phyloP scores from a whole-genome alignment of 2,888 invertebrate species.

The Anarsia innoxiella region DNA sequence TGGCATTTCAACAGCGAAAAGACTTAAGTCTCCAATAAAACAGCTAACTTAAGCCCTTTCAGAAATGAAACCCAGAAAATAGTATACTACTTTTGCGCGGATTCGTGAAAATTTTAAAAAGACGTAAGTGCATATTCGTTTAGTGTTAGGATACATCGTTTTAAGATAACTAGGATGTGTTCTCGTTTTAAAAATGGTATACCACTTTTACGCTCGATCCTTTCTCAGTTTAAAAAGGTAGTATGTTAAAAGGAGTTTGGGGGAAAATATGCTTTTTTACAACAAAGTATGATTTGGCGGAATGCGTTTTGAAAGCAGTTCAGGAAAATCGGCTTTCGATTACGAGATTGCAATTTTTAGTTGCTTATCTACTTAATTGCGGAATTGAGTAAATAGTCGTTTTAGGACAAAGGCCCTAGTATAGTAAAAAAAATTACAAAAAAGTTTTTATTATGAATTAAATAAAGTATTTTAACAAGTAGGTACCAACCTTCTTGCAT shows the following conservation, averaged over 20 bases:
- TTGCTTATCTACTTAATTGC: not conserved
- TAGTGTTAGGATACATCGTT: conserved; percentile 35
- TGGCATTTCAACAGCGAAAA: conserved; percentile 20
- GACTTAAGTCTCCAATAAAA: conserved; percentile 11
- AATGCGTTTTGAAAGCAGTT: conserved; percentile 36
- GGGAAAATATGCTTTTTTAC: conserved; percentile 4
- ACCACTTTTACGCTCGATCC: conserved; percentile 35
- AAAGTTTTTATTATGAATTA: not conserved
- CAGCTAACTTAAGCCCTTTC: conserved; percentile 32
- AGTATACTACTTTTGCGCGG: conserved; percentile 55
- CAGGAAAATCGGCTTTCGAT: conserved; percentile 30
- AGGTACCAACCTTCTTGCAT: no score
- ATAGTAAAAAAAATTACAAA: not conserved
- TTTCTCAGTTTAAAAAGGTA: conserved; percentile 18
- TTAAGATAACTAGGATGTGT: conserved; percentile 22
- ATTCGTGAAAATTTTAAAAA: conserved; percentile 22
- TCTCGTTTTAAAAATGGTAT: conserved; percentile 56
- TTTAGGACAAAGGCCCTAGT: not conserved
- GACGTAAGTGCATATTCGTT: conserved; percentile 26
- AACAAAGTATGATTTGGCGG: not conserved
- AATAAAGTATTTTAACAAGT: no score
- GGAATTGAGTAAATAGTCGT: no score
- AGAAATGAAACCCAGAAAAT: conserved; percentile 28
- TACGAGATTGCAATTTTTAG: conserved; percentile 37
- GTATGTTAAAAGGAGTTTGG: conserved; percentile 11